Conservation (phyloP, 2,888 invertebrate species). For the Tortrix viridana region DNA sequence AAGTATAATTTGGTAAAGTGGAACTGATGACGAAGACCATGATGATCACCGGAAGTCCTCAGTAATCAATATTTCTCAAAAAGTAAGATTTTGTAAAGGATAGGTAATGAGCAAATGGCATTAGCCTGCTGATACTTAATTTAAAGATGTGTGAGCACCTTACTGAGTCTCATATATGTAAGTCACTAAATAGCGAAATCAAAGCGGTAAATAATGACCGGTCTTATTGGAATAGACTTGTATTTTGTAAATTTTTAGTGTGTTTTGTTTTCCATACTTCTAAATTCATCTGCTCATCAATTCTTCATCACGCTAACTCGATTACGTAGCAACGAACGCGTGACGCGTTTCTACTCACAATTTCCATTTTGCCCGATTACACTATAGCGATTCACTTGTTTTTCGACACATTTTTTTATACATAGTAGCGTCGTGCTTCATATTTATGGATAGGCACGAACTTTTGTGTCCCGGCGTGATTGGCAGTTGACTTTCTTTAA, state of each 20-base stretch:
- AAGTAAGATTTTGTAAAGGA: too few species aligned
- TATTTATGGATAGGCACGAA: constrained; percentile 30
- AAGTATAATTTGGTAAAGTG: too few species aligned
- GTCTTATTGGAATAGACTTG: too few species aligned
- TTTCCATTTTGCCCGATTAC: constrained; percentile 42
- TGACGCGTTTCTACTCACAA: constrained; percentile 47
- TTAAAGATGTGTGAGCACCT: too few species aligned
- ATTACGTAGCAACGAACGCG: constrained; percentile 57
- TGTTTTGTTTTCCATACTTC: background rate
- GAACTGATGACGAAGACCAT: too few species aligned
- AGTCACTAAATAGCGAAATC: too few species aligned
- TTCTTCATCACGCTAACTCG: constrained; percentile 53
- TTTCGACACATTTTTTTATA: constrained; percentile 25
- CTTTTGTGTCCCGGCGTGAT: constrained; percentile 7
- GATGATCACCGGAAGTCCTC: too few species aligned
- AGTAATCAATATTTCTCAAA: too few species aligned
- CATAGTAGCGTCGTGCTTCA: constrained; percentile 21
- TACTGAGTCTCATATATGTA: too few species aligned
- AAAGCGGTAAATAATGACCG: too few species aligned
- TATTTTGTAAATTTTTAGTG: background rate
- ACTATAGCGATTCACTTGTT: constrained; percentile 50
- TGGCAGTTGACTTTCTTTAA: constrained; percentile 27
- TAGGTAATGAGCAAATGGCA: too few species aligned
- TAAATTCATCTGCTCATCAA: background rate
- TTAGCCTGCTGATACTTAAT: too few species aligned